phyloP scores from a whole-genome alignment of 53 echinoderm and acorn worm species.

The Holothuria scabra region DNA sequence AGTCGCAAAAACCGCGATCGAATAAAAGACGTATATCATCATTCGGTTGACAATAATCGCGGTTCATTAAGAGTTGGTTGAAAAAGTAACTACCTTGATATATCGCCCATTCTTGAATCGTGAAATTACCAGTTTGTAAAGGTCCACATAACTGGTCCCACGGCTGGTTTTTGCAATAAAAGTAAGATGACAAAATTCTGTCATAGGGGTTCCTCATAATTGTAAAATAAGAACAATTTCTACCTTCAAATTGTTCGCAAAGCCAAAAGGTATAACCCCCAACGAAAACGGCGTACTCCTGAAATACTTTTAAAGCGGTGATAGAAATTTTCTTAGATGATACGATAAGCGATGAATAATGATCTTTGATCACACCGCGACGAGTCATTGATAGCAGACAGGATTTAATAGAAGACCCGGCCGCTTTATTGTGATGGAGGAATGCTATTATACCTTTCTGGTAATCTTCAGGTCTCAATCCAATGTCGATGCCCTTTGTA shows the following conservation, averaged over 20 bases:
- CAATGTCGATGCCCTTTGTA: neutral
- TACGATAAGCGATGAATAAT: neutral
- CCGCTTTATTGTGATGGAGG: constrained; percentile 41
- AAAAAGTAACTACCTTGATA: constrained; percentile 52
- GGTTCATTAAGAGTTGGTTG: constrained; percentile 11
- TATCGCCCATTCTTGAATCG: constrained; percentile 34
- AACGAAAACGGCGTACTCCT: constrained; percentile 3
- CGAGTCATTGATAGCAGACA: neutral
- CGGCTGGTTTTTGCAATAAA: constrained; percentile 6
- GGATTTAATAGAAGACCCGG: constrained; percentile 17
- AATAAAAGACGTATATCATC: neutral
- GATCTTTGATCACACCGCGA: neutral
- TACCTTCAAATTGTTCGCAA: neutral
- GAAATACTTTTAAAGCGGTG: neutral
- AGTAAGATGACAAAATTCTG: constrained; percentile 33
- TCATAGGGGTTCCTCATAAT: constrained; percentile 39
- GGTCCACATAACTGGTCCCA: constrained; percentile 47
- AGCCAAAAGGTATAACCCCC: constrained; percentile 36
- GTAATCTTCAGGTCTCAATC: neutral
- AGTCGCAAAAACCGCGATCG: neutral
- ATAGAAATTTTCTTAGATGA: neutral
- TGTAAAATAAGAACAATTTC: constrained; percentile 45
- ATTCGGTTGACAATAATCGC: constrained; percentile 6
- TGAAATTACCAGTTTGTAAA: constrained; percentile 21
- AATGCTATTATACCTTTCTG: constrained; percentile 14